A percentile compares a stretch with the other conserved stretches of the same genome.
Conservation (phyloP, 2,113 vertebrate genomes). For the Craseonycteris thonglongyai region DNA sequence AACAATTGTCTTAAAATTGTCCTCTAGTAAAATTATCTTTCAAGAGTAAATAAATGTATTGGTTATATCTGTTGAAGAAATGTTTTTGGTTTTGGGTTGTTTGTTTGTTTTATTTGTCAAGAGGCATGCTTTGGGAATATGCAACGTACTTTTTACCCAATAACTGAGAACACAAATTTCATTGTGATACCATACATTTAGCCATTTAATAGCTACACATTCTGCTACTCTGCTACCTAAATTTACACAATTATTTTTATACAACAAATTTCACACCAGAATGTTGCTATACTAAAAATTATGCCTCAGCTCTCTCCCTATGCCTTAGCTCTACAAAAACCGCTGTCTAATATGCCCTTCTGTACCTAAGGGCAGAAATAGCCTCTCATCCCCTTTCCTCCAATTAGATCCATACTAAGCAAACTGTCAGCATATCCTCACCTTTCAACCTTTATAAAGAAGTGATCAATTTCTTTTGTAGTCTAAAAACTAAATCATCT, state of each 20-base stretch:
- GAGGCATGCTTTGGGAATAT: background rate
- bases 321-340: background rate
- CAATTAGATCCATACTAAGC: background rate
- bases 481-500: background rate
- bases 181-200: background rate
- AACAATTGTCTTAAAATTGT: background rate
- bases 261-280: background rate
- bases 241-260: background rate
- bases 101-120: background rate
- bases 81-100: background rate
- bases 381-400: background rate
- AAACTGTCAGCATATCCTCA: background rate
- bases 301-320: background rate
- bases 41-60: background rate
- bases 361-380: background rate
- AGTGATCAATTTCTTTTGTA: background rate
- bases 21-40: background rate
- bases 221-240: background rate
- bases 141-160: background rate
- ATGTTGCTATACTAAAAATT: background rate
- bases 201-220: background rate
- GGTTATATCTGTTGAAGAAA: background rate
- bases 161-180: background rate
- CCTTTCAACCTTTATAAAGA: background rate
- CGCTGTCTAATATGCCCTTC: background rate